Base-by-base conservation (phyloP, 37 sponge, comb jelly and placozoan species). In the Bolinopsis microptera region DNA sequence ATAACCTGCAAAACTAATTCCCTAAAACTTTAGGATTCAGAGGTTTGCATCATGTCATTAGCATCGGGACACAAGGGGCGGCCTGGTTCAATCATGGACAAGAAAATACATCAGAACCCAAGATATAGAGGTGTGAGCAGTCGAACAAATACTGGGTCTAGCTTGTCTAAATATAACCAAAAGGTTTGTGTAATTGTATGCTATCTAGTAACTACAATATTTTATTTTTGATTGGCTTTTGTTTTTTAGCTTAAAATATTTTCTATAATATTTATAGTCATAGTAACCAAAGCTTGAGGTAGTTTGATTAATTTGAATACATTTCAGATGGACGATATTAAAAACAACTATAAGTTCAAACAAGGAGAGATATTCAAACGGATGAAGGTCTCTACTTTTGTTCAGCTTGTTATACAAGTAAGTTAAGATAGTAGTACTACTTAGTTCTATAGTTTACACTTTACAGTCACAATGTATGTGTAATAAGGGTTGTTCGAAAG, bases 321-420 rank as follows among this genome's bases (percentile, higher is more conserved):
- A n/a, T 69, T 92, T 69, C 69, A 92, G 69, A 92, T 69, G 39
- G 76, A 72, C 18, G 90, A 86, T 41, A 24, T 86, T 8, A 86
- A 86, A 38, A 86, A 86, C 36, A 86, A 98, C 93, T 99, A 99
- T 68, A 94, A 94, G 61, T 96, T 95, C 83, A 88, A 96, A 36
- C 95, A 95, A 39, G 99, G 96, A 93, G 99, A 99, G 93, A 97
- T 99, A 68, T 99, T 99, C 86, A 96, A 94, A 70, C 83, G 99
- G 30, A 94, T 99, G 37, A 99, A 99, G 75, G 94, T 32, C 16
- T 96, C 98, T 34, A 99, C 99, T 28, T 97, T 99, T 95, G 97
- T 94, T 48, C 99, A 99, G 77, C 95, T 99, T 94, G 97, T 99
- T n/a, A 70, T 95, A 0, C 95, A 95, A 76, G 94, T 95, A 38